These are phyloP conservation scores for Orestias chungarensis DNA, from an alignment of 2,797 vertebrate species.

Conservation along the genomic window DNA sequence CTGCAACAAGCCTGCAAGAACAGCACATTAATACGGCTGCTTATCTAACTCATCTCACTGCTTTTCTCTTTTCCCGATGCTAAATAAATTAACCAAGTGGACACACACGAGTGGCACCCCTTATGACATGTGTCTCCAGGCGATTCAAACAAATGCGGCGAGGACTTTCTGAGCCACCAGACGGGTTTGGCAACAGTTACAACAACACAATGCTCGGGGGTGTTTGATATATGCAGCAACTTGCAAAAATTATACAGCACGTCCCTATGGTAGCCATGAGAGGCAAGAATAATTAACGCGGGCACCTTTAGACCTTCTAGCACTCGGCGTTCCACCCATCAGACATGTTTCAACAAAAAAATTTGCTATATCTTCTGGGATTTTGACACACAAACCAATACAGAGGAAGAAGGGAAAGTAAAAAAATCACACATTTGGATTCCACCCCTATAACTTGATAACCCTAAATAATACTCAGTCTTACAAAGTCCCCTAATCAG, in stretches of 20 bases:
- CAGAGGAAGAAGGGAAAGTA: not conserved
- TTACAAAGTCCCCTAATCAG: not conserved
- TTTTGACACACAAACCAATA: not conserved
- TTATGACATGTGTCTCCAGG: not conserved
- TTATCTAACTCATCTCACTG: not conserved
- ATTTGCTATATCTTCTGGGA: not conserved
- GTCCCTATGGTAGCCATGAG: not conserved
- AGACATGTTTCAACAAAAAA: not conserved
- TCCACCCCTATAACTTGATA: not conserved
- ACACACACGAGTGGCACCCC: slow-evolving; percentile 1
- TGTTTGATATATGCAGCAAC: not conserved
- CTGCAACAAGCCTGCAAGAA: not conserved
- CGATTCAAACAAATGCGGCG: not conserved
- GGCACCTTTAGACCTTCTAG: not conserved
- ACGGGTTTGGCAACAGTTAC: slow-evolving; percentile 2
- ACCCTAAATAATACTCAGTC: not conserved
- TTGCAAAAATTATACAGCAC: not conserved
- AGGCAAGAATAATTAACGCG: not conserved
- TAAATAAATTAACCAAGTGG: not conserved
- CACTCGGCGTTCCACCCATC: no score
- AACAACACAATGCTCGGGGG: not conserved
- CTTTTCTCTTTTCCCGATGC: not conserved
- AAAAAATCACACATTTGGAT: not conserved
- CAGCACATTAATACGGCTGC: not conserved
- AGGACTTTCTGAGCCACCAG: not conserved